phyloP scores from a whole-genome alignment of 2,113 vertebrate species.

The Fregata magnificens region DNA sequence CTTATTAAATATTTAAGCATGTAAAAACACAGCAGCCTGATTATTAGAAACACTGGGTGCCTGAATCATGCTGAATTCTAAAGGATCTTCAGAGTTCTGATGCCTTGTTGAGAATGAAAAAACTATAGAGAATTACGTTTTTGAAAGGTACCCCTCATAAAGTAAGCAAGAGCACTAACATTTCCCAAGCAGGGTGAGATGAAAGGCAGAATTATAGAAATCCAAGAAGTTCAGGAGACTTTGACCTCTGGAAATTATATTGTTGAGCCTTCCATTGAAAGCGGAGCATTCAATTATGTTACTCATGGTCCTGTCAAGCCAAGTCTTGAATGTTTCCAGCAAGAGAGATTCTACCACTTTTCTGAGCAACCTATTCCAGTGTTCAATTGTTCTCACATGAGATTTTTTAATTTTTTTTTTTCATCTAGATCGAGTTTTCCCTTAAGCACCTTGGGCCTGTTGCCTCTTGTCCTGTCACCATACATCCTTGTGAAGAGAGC shows the following conservation, averaged over 20 bases:
- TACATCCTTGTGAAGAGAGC: background rate
- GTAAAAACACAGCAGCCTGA: background rate
- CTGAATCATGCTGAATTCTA: background rate
- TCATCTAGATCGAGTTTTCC: background rate
- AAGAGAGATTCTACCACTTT: background rate
- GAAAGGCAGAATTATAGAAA: background rate
- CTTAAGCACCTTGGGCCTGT: too few species aligned
- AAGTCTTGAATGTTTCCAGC: background rate
- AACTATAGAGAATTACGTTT: background rate
- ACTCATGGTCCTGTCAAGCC: background rate
- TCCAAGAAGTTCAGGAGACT: background rate
- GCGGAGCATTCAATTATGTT: background rate
- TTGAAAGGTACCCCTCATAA: background rate
- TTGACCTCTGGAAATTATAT: background rate
- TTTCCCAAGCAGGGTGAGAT: background rate
- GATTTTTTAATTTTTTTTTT: background rate
- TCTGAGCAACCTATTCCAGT: background rate
- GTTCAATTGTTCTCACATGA: background rate
- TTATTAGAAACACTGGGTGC: background rate
- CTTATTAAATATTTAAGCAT: background rate
- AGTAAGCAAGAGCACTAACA: background rate
- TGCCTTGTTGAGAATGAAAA: background rate
- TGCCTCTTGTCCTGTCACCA: background rate
- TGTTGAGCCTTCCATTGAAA: background rate
- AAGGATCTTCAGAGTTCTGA: background rate